Evolutionary conservation across 2,113 vertebrate species (phyloP).

Genomic region (cat (Felis catus)): F.catus_Fca126_mat1.0 CM031419.1:118197001-118197500

Average conservation of each 20-base stretch:
- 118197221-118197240: background rate
- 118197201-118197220: background rate
- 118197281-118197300: background rate
- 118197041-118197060: background rate
- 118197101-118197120: background rate
- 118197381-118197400: background rate
- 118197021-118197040: background rate
- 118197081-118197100: background rate
- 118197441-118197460: background rate
- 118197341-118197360: background rate
- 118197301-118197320: slow-evolving; percentile 13
- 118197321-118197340: background rate
- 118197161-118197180: background rate
- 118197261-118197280: background rate
- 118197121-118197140: background rate
- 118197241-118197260: background rate
- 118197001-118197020: background rate
- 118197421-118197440: background rate
- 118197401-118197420: background rate
- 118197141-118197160: slow-evolving; percentile 12
- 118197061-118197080: background rate
- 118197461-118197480: background rate
- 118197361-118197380: background rate
- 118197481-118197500: background rate
- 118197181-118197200: background rate